phyloP scores from a whole-genome alignment of 2,113 vertebrate genomes.

The Syngnathoides biaculeatus region DNA sequence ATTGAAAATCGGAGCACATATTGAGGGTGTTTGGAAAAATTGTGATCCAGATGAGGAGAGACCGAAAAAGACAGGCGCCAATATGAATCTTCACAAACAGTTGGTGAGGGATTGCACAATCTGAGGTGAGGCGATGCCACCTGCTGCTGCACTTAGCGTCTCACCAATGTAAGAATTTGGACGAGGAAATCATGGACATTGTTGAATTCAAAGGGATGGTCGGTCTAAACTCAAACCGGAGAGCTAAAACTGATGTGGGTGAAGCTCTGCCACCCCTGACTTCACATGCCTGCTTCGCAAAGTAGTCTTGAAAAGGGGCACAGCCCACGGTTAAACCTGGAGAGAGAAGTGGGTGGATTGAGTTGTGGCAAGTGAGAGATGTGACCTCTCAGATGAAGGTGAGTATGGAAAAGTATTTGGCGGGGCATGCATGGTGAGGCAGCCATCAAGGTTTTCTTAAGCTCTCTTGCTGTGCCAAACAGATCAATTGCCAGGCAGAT shows the following conservation, averaged over 20 bases:
- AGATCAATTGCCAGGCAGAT: slow-evolving; percentile 41
- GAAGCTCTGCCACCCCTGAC: neutral
- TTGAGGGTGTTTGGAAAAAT: too few relatives aligned
- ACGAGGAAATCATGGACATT: neutral
- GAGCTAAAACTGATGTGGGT: neutral
- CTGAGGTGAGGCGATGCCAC: neutral
- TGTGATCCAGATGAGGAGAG: too few relatives aligned
- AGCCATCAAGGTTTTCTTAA: slow-evolving; percentile 28
- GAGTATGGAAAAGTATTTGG: slow-evolving; percentile 15
- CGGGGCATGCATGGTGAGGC: slow-evolving; percentile 6
- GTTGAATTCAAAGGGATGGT: neutral
- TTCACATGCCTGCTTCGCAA: neutral
- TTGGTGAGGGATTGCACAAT: neutral
- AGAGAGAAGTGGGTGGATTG: slow-evolving; percentile 12
- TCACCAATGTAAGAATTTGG: neutral
- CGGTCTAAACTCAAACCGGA: neutral
- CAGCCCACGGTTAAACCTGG: slow-evolving; percentile 48
- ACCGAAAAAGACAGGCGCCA: neutral
- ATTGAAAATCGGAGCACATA: too few relatives aligned
- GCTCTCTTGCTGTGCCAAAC: slow-evolving; percentile 26
- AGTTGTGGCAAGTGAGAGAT: slow-evolving; percentile 9
- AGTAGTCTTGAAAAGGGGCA: slow-evolving; percentile 52
- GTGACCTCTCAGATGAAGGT: slow-evolving; percentile 31
- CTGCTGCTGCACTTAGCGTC: rapidly evolving
- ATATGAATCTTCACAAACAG: too few relatives aligned